A percentile compares a stretch with the other conserved stretches of the same genome.
phyloP scores from a whole-genome alignment of 2,888 invertebrate genomes.

The Himalopsyche kuldschensis region DNA sequence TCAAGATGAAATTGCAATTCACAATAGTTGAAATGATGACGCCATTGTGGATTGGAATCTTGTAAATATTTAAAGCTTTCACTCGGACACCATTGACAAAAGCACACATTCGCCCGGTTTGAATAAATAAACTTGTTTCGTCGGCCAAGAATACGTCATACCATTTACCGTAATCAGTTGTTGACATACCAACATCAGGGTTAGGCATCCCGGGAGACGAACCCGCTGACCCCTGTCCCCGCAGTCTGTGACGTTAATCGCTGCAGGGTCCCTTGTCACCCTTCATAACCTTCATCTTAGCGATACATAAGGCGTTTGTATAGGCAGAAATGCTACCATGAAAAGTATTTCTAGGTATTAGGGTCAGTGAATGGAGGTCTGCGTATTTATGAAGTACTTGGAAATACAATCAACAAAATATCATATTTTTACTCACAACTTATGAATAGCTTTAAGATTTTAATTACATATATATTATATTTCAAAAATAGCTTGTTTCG shows the following conservation, averaged over 20 bases:
- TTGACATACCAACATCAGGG: constrained; percentile 22
- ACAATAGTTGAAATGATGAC: no score
- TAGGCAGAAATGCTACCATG: background rate
- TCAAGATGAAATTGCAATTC: no score
- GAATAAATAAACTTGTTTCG: constrained; percentile 23
- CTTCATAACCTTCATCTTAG: background rate
- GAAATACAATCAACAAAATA: background rate
- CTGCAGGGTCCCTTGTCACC: background rate
- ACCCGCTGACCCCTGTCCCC: background rate
- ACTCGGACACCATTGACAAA: background rate
- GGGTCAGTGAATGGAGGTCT: background rate
- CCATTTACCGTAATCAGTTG: constrained; percentile 29
- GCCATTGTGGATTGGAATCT: no score
- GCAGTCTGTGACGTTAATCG: constrained; percentile 6
- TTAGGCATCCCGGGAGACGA: constrained; percentile 4
- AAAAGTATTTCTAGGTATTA: background rate
- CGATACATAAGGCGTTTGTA: background rate
- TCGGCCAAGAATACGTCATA: constrained; percentile 13
- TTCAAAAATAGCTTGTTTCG: no score
- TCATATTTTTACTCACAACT: background rate
- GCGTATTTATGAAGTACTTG: background rate
- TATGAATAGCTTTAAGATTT: no score
- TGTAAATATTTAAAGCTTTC: background rate
- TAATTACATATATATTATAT: no score
- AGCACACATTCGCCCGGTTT: background rate